Evolutionary conservation across 2,113 vertebrate genomes (phyloP).

Genomic region (Rousettus leschenaultii): DNA sequence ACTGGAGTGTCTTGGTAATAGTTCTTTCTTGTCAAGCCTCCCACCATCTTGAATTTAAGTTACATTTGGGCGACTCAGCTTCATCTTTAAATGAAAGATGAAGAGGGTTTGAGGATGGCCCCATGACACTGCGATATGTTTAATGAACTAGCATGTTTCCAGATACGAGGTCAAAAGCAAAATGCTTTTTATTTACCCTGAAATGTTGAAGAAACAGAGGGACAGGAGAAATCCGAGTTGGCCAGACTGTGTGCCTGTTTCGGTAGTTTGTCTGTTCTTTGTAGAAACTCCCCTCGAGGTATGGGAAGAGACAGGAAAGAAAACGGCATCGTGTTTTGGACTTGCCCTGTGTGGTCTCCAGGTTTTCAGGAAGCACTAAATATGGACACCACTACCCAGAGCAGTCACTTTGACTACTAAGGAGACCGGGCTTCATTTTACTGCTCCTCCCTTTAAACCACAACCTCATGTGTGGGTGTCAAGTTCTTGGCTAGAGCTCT

Average conservation of each 20-base stretch:
- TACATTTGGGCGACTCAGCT: not conserved
- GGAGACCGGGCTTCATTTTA: not conserved
- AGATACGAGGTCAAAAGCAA: not conserved
- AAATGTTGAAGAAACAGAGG: not conserved
- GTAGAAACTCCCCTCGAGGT: not conserved
- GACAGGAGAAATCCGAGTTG: not conserved
- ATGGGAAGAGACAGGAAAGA: not conserved
- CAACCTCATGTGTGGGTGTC: constrained; percentile 63
- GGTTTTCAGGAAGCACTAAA: constrained; percentile 30
- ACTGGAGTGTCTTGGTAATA: not conserved
- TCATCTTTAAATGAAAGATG: not conserved
- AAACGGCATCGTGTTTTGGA: not conserved
- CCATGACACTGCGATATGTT: not conserved
- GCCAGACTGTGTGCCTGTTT: not conserved
- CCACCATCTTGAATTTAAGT: not conserved
- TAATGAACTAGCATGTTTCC: not conserved
- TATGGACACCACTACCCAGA: not conserved
- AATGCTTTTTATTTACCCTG: not conserved
- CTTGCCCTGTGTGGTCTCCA: not conserved
- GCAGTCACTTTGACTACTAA: not conserved
- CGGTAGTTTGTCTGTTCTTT: not conserved
- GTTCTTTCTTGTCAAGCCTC: not conserved
- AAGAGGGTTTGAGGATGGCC: not conserved
- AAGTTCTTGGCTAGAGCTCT: constrained; percentile 10
- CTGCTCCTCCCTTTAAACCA: constrained; percentile 36